Evolutionary conservation across 1,140 invertebrate species (phyloP).

Genomic region (Asobara japonica): DNA sequence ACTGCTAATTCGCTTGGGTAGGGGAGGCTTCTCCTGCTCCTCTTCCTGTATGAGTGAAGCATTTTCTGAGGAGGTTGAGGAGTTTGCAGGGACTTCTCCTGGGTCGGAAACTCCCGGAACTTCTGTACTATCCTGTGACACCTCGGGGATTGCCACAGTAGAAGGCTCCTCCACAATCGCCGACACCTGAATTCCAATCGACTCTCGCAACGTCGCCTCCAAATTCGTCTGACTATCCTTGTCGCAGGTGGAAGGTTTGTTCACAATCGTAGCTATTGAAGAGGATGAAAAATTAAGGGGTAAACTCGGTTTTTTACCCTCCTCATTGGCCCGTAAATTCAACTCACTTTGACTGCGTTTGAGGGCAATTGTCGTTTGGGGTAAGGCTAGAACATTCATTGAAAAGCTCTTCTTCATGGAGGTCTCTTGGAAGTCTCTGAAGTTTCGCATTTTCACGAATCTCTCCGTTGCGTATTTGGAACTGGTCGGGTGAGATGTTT

Average conservation of each 20-base stretch:
- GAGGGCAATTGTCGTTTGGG: slow-evolving; percentile 38
- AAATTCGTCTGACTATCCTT: slow-evolving; percentile 61
- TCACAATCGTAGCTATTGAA: slow-evolving; percentile 61
- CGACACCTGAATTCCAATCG: slow-evolving; percentile 59
- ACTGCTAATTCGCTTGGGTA: slow-evolving; percentile 53
- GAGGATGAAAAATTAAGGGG: slow-evolving; percentile 61
- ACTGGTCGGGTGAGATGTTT: slow-evolving; percentile 40
- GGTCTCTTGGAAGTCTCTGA: background rate
- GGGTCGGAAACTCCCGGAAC: background rate
- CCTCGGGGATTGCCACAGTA: too few species aligned
- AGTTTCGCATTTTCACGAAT: slow-evolving; percentile 23
- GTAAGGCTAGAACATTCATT: slow-evolving; percentile 53
- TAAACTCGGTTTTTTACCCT: slow-evolving; percentile 31
- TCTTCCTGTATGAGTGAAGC: background rate
- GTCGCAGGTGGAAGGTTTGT: slow-evolving; percentile 59
- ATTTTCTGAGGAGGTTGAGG: too few species aligned
- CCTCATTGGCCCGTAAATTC: slow-evolving; percentile 53
- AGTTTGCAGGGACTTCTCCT: too few species aligned
- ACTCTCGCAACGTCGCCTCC: slow-evolving; percentile 42
- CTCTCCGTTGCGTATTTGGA: slow-evolving; percentile 39
- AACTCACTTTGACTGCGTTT: slow-evolving; percentile 63
- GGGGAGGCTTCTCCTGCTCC: slow-evolving; percentile 53
- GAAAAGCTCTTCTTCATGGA: slow-evolving; percentile 58
- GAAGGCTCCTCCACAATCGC: background rate
- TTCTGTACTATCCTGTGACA: background rate